These are phyloP conservation scores for Ageneiosus marmoratus DNA, from an alignment of 2,113 vertebrate species.

Conservation along the genomic window DNA sequence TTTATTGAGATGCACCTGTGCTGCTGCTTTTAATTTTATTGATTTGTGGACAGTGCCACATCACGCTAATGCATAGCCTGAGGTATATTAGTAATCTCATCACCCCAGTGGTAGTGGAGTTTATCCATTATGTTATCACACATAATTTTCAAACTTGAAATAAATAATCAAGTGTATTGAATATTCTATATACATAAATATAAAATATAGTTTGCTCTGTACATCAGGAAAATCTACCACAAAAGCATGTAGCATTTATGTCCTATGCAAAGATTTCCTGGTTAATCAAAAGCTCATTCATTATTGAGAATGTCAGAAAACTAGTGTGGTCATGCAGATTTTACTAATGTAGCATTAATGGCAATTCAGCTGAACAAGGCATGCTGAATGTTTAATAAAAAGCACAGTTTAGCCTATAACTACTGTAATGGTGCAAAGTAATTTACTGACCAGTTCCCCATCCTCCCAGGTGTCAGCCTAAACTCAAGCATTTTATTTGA, in stretches of 20 bases:
- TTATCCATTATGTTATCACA: neutral
- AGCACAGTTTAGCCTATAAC: neutral
- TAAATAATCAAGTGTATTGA: too few relatives aligned
- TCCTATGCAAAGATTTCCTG: neutral
- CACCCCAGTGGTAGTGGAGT: neutral
- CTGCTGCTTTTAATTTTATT: neutral
- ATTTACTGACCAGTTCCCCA: neutral
- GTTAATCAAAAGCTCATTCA: neutral
- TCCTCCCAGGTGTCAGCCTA: neutral
- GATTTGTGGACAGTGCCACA: neutral
- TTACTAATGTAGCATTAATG: neutral
- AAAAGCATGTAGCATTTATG: too few relatives aligned
- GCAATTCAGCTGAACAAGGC: neutral
- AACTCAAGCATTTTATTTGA: neutral
- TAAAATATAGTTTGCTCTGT: too few relatives aligned
- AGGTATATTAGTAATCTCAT: neutral
- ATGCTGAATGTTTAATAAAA: neutral
- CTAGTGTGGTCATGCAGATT: neutral
- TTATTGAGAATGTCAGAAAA: neutral
- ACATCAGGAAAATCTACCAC: too few relatives aligned
- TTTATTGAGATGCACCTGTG: neutral
- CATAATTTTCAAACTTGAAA: too few relatives aligned
- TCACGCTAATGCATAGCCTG: neutral
- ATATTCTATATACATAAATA: too few relatives aligned
- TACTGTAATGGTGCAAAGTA: neutral